These are phyloP conservation scores for Coecobrya sp. DNA, from an alignment of 2,888 invertebrate genomes.

Conservation along the genomic window DNA sequence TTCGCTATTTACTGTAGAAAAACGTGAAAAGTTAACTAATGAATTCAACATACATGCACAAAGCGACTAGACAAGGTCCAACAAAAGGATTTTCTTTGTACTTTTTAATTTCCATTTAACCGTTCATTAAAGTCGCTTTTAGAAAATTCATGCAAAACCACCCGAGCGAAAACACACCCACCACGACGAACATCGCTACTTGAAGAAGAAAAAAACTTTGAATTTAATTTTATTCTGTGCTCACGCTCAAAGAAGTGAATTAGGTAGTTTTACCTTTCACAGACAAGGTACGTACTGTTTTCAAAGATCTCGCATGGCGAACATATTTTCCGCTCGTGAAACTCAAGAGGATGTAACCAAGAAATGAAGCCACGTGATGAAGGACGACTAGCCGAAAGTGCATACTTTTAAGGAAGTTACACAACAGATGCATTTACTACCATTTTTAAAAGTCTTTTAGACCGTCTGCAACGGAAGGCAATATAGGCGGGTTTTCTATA, in stretches of 20 bases:
- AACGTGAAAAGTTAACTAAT: constrained; percentile 1
- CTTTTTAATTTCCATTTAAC: constrained; percentile 27
- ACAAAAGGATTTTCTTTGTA: not conserved
- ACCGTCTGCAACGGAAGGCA: not conserved
- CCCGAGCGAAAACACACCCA: constrained; percentile 63
- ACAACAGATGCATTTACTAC: constrained; percentile 1
- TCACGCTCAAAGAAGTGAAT: constrained; percentile 21
- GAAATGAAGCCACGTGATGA: not conserved
- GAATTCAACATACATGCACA: not conserved
- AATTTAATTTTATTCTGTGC: not conserved
- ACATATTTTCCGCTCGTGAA: not conserved
- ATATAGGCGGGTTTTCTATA: constrained; percentile 55
- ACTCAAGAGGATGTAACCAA: not conserved
- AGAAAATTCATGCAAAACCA: constrained; percentile 58
- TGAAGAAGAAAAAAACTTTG: too few relatives aligned
- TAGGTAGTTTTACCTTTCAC: not conserved
- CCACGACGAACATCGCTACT: constrained; percentile 29
- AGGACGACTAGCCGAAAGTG: not conserved
- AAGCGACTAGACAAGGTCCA: not conserved
- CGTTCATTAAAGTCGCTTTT: not conserved
- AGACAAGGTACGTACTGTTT: not conserved
- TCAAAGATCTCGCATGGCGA: not conserved
- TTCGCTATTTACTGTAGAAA: not conserved
- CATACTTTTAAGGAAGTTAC: not conserved
- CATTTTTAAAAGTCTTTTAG: not conserved